phyloP scores from a whole-genome alignment of 2,113 vertebrate species.

The Scalopus aquaticus region DNA sequence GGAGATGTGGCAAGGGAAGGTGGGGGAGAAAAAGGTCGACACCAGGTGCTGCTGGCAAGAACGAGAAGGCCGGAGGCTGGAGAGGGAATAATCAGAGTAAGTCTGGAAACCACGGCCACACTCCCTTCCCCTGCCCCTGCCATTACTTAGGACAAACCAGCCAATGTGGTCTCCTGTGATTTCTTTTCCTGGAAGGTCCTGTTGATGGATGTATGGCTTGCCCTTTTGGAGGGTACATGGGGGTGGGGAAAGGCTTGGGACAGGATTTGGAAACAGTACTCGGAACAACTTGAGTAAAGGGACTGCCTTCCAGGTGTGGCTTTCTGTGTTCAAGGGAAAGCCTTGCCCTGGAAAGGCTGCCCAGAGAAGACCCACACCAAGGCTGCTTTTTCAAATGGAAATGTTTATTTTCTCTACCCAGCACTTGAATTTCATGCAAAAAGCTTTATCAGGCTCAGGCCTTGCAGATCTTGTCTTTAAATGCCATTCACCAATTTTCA shows the following conservation, averaged over 20 bases:
- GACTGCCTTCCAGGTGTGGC: slow-evolving; percentile 2
- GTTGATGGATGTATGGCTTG: not conserved
- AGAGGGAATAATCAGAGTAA: not conserved
- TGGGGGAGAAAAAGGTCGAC: not conserved
- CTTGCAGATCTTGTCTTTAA: slow-evolving; percentile 71
- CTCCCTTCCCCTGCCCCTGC: not conserved
- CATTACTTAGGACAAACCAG: not conserved
- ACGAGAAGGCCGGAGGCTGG: not conserved
- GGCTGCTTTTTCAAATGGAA: slow-evolving; percentile 68
- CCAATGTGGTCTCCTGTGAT: not conserved
- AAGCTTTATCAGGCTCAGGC: slow-evolving; percentile 58
- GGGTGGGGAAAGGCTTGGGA: not conserved
- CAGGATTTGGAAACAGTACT: not conserved
- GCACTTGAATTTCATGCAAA: slow-evolving; percentile 66
- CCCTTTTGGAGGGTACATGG: not conserved
- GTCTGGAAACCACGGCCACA: not conserved
- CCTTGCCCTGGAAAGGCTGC: not conserved
- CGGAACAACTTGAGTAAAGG: slow-evolving; percentile 7
- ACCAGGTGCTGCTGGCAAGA: not conserved
- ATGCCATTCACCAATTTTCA: slow-evolving; percentile 74
- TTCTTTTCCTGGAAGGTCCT: slow-evolving; percentile 1
- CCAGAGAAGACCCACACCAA: slow-evolving; percentile 5
- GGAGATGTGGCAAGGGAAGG: not conserved
- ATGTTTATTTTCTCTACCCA: slow-evolving; percentile 67
- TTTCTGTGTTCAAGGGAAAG: not conserved